These are phyloP conservation scores for Myotis brandtii DNA, from an alignment of 2,113 vertebrate genomes.

Conservation along the genomic window DNA sequence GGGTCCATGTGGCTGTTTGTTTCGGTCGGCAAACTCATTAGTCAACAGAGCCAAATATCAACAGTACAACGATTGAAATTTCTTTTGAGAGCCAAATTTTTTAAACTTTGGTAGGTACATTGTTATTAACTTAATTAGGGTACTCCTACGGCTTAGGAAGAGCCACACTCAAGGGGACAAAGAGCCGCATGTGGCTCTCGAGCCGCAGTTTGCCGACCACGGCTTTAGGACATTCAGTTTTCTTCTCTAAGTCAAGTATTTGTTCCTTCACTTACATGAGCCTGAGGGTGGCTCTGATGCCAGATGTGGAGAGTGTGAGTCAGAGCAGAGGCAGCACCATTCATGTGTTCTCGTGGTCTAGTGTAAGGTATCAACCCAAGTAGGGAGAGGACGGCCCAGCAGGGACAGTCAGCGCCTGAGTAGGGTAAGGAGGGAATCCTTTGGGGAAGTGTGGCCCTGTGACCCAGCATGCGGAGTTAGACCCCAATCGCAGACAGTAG, in stretches of 20 bases:
- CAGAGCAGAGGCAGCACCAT: not conserved
- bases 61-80: too few relatives aligned
- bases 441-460: too few relatives aligned
- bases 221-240: not conserved
- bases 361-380: not conserved
- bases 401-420: not conserved
- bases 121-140: too few relatives aligned
- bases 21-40: too few relatives aligned
- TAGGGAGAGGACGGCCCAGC: not conserved
- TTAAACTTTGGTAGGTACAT: too few relatives aligned
- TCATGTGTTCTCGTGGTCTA: rapidly evolving
- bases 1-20: not conserved
- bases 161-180: too few relatives aligned
- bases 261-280: not conserved
- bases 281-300: not conserved
- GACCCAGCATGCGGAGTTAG: not conserved
- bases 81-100: too few relatives aligned
- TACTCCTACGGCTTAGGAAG: too few relatives aligned
- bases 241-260: not conserved
- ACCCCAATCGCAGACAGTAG: not conserved
- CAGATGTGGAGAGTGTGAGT: not conserved
- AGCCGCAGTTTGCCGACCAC: too few relatives aligned
- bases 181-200: too few relatives aligned
- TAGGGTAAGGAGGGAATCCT: not conserved
- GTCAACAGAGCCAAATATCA: too few relatives aligned